Conservation (phyloP, 2,888 invertebrate species). For the Anodontia alba region DNA sequence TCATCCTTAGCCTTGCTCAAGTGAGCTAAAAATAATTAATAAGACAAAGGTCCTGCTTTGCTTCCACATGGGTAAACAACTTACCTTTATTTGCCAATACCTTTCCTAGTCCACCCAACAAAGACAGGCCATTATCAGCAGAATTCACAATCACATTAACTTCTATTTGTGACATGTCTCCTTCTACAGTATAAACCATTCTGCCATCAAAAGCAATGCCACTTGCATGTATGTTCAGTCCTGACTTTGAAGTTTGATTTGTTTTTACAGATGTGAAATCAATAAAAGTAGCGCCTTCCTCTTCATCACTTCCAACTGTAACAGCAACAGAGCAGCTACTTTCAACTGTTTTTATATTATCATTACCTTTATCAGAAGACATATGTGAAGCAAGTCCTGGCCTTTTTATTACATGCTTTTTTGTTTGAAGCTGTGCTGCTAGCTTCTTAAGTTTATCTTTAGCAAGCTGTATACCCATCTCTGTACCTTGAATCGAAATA, state of each 20-base stretch:
- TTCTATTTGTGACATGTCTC: slow-evolving; percentile 44
- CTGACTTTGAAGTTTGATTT: background rate
- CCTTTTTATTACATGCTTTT: background rate
- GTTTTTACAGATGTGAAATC: background rate
- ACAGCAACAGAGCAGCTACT: background rate
- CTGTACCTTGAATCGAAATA: slow-evolving; percentile 4
- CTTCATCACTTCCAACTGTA: background rate
- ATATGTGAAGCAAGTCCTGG: slow-evolving; percentile 4
- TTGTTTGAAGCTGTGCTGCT: background rate
- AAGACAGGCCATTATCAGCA: slow-evolving; percentile 29
- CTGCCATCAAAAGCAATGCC: slow-evolving; percentile 31
- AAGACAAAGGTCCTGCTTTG: too few species aligned
- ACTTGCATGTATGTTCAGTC: background rate
- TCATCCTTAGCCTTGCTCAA: too few species aligned
- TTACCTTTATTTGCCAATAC: slow-evolving; percentile 34
- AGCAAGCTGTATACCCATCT: background rate
- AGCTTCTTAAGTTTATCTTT: background rate
- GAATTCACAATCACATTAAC: slow-evolving; percentile 43
- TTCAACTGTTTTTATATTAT: slow-evolving; percentile 6
- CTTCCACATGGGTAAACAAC: background rate
- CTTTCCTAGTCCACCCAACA: slow-evolving; percentile 37
- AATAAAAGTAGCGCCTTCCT: background rate
- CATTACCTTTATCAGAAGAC: background rate
- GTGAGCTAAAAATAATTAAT: too few species aligned
- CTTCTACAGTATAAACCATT: slow-evolving; percentile 34